Evolutionary conservation across 2,888 invertebrate species (phyloP), one percentile per base, ranked within the genome.

Genomic region (Noctua janthe): DNA sequence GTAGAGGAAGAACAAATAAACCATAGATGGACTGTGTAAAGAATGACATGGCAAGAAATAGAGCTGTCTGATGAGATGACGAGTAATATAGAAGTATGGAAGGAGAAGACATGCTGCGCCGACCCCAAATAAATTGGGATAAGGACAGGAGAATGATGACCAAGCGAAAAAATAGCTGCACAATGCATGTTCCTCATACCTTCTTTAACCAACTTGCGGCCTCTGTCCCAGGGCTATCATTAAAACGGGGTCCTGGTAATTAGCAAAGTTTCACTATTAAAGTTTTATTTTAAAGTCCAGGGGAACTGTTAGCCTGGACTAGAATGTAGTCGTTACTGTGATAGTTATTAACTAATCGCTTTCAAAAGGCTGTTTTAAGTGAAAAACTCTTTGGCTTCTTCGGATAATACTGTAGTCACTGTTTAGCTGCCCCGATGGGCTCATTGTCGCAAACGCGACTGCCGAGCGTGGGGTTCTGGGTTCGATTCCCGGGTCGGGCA

Each of bases 241-340:
- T 85, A 74, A 74, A 84, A 66, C 64, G 59, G 56, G 56, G 43
- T 54, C 35, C 39, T 56, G 2, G 82, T 85, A 83, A 85, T 86
- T 83, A 76, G 72, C n/a, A 86, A 85, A 85, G 79, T 85, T 85
- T 15, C 23, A 20, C 71, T 51, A 71, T 86, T 76, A 75, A 82
- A 82, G 75, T 84, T 84, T 85, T 84, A 81, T 84, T 74, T 74
- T 59, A 83, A 81, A 85, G 74, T 74, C 77, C 64, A 59, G 47
- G 15, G 69, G 49, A 76, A 74, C 67, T 71, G 67, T 69, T 67
- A 47, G 75, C 39, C 39, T 49, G 56, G 47, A 70, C 54, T 62
- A 10, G 62, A 47, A 47, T 20, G 15, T 74, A 54, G 47, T 51
- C 1, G 20, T 47, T 74, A 59, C 47, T 77, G 76, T 76, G 76